Evolutionary conservation across 2,113 vertebrate species (phyloP).

Genomic region (Cyanoramphus novaezelandiae): DNA sequence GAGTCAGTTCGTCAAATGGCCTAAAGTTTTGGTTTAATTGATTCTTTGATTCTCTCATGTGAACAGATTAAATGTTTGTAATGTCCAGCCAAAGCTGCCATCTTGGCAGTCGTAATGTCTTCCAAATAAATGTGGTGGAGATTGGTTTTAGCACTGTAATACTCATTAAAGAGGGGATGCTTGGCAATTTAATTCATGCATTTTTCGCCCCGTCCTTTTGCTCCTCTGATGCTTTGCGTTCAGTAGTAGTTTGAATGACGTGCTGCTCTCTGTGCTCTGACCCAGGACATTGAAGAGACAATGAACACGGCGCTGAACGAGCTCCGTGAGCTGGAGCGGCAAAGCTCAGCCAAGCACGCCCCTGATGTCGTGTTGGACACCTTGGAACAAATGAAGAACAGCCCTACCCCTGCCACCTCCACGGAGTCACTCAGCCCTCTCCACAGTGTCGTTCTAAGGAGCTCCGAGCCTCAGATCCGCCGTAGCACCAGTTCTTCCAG

Average conservation of each 20-base stretch:
- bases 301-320: conserved; percentile 98
- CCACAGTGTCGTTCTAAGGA: conserved; percentile 81
- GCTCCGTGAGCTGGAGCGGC: conserved; percentile 93
- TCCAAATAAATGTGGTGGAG: neutral
- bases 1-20: neutral
- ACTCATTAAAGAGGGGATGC: neutral
- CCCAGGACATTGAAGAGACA: conserved; percentile 96
- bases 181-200: neutral
- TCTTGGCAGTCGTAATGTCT: fast-evolving
- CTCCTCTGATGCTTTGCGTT: neutral
- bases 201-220: neutral
- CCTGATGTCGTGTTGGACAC: conserved; percentile 97
- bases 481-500: conserved; percentile 92
- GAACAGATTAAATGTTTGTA: neutral
- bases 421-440: conserved; percentile 88
- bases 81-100: neutral
- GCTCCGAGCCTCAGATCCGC: conserved; percentile 86
- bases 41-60: neutral
- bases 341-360: conserved; percentile 93
- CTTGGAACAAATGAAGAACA: conserved; percentile 89
- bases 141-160: neutral
- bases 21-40: neutral
- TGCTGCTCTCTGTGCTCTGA: conserved; percentile 2
- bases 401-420: conserved; percentile 78
- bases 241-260: neutral